Conservation (phyloP, 2,797 vertebrate species). For the Nyctalus aviator region DNA sequence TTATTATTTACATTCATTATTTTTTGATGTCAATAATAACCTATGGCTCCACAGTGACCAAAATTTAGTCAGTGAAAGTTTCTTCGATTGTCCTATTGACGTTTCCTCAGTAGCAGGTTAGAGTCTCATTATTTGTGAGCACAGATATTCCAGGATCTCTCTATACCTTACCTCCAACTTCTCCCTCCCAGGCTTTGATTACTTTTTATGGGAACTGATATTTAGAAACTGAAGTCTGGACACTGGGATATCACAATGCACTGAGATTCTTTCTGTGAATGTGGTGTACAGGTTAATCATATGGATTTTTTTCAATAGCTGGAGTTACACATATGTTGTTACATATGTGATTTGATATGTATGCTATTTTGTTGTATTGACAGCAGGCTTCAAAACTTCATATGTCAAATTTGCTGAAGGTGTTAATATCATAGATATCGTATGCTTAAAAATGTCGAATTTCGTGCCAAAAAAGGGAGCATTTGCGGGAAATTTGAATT, state of each 20-base stretch:
- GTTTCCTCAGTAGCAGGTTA: not conserved
- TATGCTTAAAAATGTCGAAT: no score
- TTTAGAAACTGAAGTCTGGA: slow-evolving; percentile 28
- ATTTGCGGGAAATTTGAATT: no score
- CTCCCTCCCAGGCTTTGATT: not conserved
- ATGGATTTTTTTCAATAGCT: no score
- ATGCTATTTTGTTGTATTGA: no score
- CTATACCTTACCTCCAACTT: not conserved
- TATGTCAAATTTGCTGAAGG: no score
- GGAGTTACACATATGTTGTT: no score
- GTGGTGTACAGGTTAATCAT: no score
- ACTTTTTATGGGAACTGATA: not conserved
- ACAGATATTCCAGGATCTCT: not conserved
- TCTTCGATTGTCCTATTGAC: not conserved
- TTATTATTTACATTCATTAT: not conserved
- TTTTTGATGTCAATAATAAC: not conserved
- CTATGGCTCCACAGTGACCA: not conserved
- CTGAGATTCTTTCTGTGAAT: not conserved
- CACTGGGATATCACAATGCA: not conserved
- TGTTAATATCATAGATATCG: no score
- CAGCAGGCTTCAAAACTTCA: no score
- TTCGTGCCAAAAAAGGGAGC: no score
- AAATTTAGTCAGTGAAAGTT: not conserved
- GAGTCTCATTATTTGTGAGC: not conserved
- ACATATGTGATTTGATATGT: no score